Evolutionary conservation across 2,888 invertebrate species (phyloP), one percentile per base, ranked within the genome.

Genomic region (Pyrrhia umbra): DNA sequence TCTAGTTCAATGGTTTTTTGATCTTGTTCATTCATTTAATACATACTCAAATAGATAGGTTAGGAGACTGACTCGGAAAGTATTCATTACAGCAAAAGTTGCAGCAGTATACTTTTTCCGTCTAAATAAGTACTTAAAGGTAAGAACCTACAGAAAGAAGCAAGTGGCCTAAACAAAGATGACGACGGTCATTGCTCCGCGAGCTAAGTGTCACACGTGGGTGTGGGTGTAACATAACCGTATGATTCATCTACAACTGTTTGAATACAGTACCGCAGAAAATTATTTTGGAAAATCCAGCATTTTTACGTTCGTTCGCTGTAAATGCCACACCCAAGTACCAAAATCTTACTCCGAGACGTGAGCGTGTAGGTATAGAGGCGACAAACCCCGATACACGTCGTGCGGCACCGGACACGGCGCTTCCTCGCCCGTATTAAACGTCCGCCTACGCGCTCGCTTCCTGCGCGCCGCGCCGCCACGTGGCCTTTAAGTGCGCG

Each of bases 391-490:
- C 73, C 57, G 78, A 71, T 76, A 70, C 61, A 61, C 63, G 65
- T 54, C 57, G 68, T 61, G 65, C 66, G 46, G 75, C 63, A 79
- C 79, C 79, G 79, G 79, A 80, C 79, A 79, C 68, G 69, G 55
- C 77, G 76, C 70, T 80, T 80, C 80, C 80, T 80, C 66, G 75
- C 80, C 80, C 79, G 79, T 79, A 78, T 78, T 80, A 75, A 80
- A 80, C 78, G 80, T 77, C 80, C 78, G 80, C 80, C 80, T 72
- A 80, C 78, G 77, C 76, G 71, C 69, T 67, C 63, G 74, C 72
- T 80, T 80, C 80, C 80, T 80, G 80, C 70, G 67, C 52, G 50
- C 30, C 58, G 42, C 54, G 60, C 56, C 51, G 45, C 15, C 46
- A 51, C 46, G 70, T 20, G 76, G 78, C 78, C 62, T 49, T 69